Evolutionary conservation across 2,888 invertebrate genomes (phyloP).

Genomic region (Philopedon plagiatum): DNA sequence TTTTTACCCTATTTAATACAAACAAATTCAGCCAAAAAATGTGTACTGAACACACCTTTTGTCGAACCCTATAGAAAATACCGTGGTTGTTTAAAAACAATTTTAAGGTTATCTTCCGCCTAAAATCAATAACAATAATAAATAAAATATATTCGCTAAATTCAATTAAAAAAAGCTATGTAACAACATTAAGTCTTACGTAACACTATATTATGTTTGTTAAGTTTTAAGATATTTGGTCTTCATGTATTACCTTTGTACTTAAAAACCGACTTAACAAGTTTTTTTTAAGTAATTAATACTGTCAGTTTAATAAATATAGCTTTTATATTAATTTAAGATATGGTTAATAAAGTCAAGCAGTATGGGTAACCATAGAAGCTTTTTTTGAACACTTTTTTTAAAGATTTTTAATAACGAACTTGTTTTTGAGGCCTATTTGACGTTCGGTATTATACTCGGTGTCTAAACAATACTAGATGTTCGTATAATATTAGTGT

Average conservation of each 20-base stretch:
- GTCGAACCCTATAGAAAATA: not conserved
- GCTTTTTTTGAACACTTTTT: slow-evolving; percentile 61
- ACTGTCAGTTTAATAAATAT: slow-evolving; percentile 58
- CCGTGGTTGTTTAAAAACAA: not conserved
- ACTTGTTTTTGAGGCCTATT: slow-evolving; percentile 5
- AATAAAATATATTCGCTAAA: not conserved
- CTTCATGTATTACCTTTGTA: slow-evolving; percentile 50
- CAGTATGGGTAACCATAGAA: slow-evolving; percentile 55
- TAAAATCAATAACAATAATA: not conserved
- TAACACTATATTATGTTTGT: slow-evolving; percentile 45
- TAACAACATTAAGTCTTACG: slow-evolving; percentile 45
- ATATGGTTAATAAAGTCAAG: slow-evolving; percentile 56
- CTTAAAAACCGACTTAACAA: slow-evolving; percentile 49
- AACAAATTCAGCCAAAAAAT: not conserved
- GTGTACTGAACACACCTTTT: not conserved
- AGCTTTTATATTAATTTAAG: slow-evolving; percentile 58
- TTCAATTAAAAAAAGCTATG: slow-evolving; percentile 44
- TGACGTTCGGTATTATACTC: slow-evolving; percentile 12
- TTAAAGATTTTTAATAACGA: slow-evolving; percentile 48
- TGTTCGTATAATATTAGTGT: too few species aligned
- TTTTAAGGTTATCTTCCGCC: not conserved
- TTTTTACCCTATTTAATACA: too few species aligned
- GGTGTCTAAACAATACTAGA: too few species aligned
- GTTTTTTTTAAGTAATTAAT: slow-evolving; percentile 53
- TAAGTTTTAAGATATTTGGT: slow-evolving; percentile 47